phyloP scores from a whole-genome alignment of 2,113 vertebrate genomes.

The Podarcis muralis region DNA sequence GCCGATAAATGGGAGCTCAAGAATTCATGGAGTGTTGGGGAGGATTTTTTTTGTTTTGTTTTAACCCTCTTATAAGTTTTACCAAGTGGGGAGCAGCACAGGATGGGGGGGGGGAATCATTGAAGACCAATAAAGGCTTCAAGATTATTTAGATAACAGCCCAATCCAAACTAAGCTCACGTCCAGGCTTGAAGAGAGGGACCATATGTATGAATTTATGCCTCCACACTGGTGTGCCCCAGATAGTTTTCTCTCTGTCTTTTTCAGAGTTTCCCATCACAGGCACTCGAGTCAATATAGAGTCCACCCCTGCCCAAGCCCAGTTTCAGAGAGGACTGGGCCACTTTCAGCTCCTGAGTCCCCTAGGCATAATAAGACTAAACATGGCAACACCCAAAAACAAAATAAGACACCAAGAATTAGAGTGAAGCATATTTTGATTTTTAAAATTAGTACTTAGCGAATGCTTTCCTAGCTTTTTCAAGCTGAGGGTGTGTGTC shows the following conservation, averaged over 20 bases:
- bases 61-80: not conserved
- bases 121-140: not conserved
- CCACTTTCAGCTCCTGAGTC: no score
- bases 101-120: not conserved
- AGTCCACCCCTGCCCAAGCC: no score
- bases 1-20: slow-evolving; percentile 16
- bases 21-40: not conserved
- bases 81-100: not conserved
- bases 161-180: not conserved
- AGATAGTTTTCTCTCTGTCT: not conserved
- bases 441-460: no score
- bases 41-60: not conserved
- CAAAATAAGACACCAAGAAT: no score
- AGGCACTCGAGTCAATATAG: not conserved
- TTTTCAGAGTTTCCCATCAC: not conserved
- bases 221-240: not conserved
- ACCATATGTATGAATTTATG: not conserved
- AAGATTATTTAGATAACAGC: not conserved
- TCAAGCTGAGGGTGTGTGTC: no score
- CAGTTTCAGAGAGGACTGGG: no score
- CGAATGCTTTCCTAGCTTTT: no score
- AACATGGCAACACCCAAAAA: no score
- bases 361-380: no score
- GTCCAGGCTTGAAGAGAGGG: not conserved
- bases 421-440: no score